These are phyloP conservation scores for Channallabes apus DNA, from an alignment of 2,797 vertebrate genomes.

Conservation along the genomic window DNA sequence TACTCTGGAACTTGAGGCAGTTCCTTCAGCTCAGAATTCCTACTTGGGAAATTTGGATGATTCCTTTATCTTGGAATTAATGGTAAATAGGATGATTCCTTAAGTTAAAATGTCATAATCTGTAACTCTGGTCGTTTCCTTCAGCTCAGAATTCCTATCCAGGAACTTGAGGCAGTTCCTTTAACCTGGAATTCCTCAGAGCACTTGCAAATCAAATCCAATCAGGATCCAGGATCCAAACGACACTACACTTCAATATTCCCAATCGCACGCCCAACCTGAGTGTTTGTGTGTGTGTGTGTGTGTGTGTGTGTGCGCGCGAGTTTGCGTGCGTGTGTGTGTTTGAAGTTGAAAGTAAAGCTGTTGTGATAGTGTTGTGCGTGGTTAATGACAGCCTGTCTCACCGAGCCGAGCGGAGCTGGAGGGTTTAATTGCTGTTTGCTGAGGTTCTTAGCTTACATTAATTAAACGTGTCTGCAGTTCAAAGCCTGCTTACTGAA, in stretches of 20 bases:
- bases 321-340: conserved; percentile 5
- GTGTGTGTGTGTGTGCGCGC: neutral
- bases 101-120: too few relatives aligned
- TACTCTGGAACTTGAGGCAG: too few relatives aligned
- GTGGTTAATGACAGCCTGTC: conserved; percentile 37
- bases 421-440: conserved; percentile 48
- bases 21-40: too few relatives aligned
- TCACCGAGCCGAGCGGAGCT: conserved; percentile 12
- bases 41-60: too few relatives aligned
- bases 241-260: neutral
- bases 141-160: too few relatives aligned
- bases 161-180: too few relatives aligned
- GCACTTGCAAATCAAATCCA: neutral
- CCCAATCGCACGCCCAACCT: neutral
- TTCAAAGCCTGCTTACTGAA: conserved; percentile 40
- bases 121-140: too few relatives aligned
- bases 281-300: conserved; percentile 13
- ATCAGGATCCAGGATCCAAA: neutral
- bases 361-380: neutral
- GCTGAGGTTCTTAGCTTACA: conserved; percentile 35
- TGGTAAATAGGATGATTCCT: too few relatives aligned
- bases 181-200: too few relatives aligned
- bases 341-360: conserved; percentile 23
- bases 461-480: conserved; percentile 48
- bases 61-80: too few relatives aligned